Conservation (phyloP, 2,888 invertebrate species). For the Lypha dubia region DNA sequence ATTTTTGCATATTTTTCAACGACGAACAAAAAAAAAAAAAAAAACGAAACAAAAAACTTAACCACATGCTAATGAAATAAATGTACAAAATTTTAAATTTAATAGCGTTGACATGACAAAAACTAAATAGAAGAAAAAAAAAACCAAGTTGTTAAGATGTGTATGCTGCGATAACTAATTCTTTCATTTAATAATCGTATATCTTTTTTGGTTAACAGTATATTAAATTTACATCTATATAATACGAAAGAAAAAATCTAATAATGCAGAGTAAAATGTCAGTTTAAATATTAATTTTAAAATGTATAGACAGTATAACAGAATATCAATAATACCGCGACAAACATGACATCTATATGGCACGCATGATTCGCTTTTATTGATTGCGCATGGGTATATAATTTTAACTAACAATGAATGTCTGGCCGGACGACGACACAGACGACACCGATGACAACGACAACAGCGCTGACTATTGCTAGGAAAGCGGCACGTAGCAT, state of each 20-base stretch:
- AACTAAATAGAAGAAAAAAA: slow-evolving; percentile 31
- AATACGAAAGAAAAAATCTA: slow-evolving; percentile 10
- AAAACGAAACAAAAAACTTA: slow-evolving; percentile 23
- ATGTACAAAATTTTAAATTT: slow-evolving; percentile 50
- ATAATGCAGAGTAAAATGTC: slow-evolving; percentile 43
- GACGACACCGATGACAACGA: no score
- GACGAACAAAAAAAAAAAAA: no score
- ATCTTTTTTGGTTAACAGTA: not conserved
- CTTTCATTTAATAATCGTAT: not conserved
- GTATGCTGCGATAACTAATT: slow-evolving; percentile 53
- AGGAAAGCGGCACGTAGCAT: slow-evolving; percentile 25
- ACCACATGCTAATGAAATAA: slow-evolving; percentile 57
- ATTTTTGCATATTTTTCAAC: slow-evolving; percentile 34
- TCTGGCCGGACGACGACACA: slow-evolving; percentile 30
- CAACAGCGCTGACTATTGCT: slow-evolving; percentile 22
- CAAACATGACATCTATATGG: slow-evolving; percentile 73
- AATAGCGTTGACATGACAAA: slow-evolving; percentile 54
- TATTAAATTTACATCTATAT: slow-evolving; percentile 43
- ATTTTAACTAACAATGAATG: slow-evolving; percentile 31
- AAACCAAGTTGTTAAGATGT: slow-evolving; percentile 32
- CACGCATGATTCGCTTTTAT: slow-evolving; percentile 64
- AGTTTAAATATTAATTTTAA: slow-evolving; percentile 63
- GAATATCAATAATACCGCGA: slow-evolving; percentile 74
- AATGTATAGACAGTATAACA: slow-evolving; percentile 66
- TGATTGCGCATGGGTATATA: slow-evolving; percentile 2